Evolutionary conservation across 1,140 invertebrate species (phyloP), one percentile per base, ranked within the genome.

Genomic region (Latrodectus geometricus): DNA sequence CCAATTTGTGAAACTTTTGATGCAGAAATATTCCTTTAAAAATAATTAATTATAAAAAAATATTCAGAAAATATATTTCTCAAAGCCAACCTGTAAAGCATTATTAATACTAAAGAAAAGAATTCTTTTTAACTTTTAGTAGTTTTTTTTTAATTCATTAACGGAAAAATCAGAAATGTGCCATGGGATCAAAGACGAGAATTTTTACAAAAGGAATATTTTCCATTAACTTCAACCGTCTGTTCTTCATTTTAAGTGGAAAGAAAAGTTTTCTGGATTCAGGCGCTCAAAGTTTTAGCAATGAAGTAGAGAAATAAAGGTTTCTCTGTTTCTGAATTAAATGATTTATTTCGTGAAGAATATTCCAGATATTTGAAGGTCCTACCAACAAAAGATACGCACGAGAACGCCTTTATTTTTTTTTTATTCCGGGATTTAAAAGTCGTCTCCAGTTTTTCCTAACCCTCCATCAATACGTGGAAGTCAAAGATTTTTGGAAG

Each of bases 401-500:
- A 61, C 0, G 54, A 14, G 11, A 61, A 14, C 17, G 54, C 11
- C 2, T 11, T n/a, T n/a, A n/a, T n/a, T n/a, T n/a, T n/a, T n/a
- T 17, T 61, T 61, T 61, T 17, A 14, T 61, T 17, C 8, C 17
- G 2, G 11, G 17, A 61, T 4, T 61, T 61, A 11, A 17, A 61
- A 61, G 54, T 61, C 54, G 17, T 61, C 17, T 61, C 54, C 54
- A 61, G 17, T 61, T 61, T 61, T 17, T 61, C 17, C 17, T 61
- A 14, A 61, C 17, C 54, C 54, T 17, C 54, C 54, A 61, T 61
- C 54, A 61, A 61, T 8, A 4, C 54, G 80, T 74, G 49, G 65
- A 74, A 74, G 72, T 74, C 80, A 83, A 83, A 83, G 80, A 83
- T 83, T 83, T 56, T 14, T 66, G 49, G 8, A 83, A 74, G 49